A percentile compares a stretch with the other conserved stretches of the same genome.
These are phyloP conservation scores for Falco naumanni DNA, from an alignment of 2,797 vertebrate species.

Conservation along the genomic window DNA sequence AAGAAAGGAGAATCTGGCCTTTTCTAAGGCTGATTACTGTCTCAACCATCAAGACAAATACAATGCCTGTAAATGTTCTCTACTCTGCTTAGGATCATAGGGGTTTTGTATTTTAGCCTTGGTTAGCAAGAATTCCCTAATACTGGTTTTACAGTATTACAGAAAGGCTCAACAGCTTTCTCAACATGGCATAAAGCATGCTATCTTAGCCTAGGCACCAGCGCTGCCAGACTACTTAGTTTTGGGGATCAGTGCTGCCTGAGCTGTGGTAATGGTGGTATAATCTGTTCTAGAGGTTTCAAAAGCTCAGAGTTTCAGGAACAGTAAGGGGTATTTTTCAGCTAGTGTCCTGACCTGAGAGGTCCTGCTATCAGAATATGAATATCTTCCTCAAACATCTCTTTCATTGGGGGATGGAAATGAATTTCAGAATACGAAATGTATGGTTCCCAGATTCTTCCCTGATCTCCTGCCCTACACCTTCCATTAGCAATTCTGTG, in stretches of 20 bases:
- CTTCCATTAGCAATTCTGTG: background rate
- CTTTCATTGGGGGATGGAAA: background rate
- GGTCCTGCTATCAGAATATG: background rate
- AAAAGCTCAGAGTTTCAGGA: background rate
- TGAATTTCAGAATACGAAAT: background rate
- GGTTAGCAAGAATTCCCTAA: background rate
- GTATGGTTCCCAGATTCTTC: background rate
- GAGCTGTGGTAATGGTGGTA: too few species aligned
- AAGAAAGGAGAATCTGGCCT: background rate
- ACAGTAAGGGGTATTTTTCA: background rate
- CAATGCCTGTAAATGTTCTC: background rate
- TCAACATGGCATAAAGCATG: rapidly evolving
- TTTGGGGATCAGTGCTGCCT: background rate
- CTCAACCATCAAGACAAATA: background rate
- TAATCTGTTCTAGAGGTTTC: background rate
- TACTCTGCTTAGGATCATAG: background rate
- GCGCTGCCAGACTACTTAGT: background rate
- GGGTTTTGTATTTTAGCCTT: background rate
- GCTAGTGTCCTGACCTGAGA: background rate
- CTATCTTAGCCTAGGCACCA: background rate
- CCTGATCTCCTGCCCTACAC: background rate
- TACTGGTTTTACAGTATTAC: background rate
- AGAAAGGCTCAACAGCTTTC: background rate
- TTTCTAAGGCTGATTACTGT: background rate
- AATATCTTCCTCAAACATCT: background rate